phyloP scores from a whole-genome alignment of 2,113 vertebrate species.

The Seriola rivoliana region DNA sequence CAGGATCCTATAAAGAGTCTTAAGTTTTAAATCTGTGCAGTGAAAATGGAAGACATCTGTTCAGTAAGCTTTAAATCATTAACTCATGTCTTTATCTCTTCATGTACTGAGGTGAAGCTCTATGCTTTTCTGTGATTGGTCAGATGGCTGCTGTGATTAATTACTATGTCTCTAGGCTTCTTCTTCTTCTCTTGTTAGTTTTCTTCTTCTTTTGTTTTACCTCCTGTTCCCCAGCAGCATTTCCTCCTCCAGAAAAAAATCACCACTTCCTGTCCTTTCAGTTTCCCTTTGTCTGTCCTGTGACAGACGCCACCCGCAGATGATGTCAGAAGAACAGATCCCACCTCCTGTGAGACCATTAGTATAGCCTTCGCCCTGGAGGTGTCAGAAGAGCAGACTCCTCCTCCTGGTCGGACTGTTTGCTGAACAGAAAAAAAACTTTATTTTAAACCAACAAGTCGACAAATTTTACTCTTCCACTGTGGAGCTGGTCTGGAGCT shows the following conservation, averaged over 20 bases:
- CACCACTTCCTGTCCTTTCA: not conserved
- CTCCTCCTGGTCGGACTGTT: conserved; percentile 79
- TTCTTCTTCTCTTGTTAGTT: not conserved
- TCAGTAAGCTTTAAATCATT: not conserved
- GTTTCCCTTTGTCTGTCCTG: conserved; percentile 8
- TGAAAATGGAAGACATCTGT: conserved; percentile 63
- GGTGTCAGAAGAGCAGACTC: conserved; percentile 80
- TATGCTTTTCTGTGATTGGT: conserved; percentile 46
- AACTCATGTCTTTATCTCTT: not conserved
- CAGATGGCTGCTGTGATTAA: conserved; percentile 28
- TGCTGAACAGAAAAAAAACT: conserved; percentile 53
- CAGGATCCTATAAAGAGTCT: not conserved
- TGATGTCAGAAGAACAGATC: conserved; percentile 39
- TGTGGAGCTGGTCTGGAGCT: not conserved
- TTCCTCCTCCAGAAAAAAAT: not conserved
- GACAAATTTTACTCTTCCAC: too few relatives aligned
- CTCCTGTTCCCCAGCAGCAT: not conserved
- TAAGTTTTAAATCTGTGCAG: not conserved
- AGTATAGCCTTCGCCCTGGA: not conserved
- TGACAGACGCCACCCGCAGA: not conserved
- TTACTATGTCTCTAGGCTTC: conserved; percentile 43
- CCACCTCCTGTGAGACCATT: conserved; percentile 62
- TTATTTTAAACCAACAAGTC: too few relatives aligned
- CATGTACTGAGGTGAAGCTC: not conserved
- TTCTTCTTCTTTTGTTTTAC: not conserved